Conservation (phyloP, 2,888 invertebrate genomes). For the Cartodere bifasciata region DNA sequence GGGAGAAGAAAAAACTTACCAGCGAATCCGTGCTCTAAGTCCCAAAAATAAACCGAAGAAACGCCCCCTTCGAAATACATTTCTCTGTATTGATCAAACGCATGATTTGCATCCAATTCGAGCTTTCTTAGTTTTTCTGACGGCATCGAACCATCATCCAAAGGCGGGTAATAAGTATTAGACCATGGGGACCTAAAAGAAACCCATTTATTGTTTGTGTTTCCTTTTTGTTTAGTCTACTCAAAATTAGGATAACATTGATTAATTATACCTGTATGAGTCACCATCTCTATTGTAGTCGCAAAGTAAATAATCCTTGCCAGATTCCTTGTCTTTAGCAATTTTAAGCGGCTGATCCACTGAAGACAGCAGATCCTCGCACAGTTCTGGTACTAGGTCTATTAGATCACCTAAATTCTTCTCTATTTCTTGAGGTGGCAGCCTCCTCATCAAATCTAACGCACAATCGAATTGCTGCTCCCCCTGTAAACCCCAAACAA, state of each 20-base stretch:
- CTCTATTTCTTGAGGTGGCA: slow-evolving; percentile 98
- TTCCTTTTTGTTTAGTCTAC: too few species aligned
- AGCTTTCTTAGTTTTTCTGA: slow-evolving; percentile 89
- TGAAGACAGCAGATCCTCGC: slow-evolving; percentile 92
- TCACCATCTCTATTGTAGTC: slow-evolving; percentile 99
- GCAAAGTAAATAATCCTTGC: slow-evolving; percentile 94
- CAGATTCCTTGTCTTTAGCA: slow-evolving; percentile 86
- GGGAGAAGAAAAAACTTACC: too few species aligned
- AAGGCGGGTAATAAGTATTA: slow-evolving; percentile 92
- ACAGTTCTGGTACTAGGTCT: slow-evolving; percentile 88
- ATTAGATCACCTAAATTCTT: slow-evolving; percentile 96
- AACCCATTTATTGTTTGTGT: too few species aligned
- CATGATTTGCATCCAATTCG: slow-evolving; percentile 96
- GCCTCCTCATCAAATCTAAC: slow-evolving; percentile 93
- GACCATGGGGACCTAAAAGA: slow-evolving; percentile 94
- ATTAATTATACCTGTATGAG: slow-evolving; percentile 89
- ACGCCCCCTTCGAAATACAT: slow-evolving; percentile 99
- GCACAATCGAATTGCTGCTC: slow-evolving; percentile 98
- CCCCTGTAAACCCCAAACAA: too few species aligned
- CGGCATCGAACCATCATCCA: slow-evolving; percentile 98
- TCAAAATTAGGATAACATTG: too few species aligned
- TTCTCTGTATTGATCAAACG: slow-evolving; percentile 97
- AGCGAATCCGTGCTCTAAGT: slow-evolving; percentile 96
- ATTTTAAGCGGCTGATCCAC: slow-evolving; percentile 93
- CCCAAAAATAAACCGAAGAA: slow-evolving; percentile 99